Base-by-base conservation (phyloP, 2,113 vertebrate genomes). In the Fregetta grallaria region DNA sequence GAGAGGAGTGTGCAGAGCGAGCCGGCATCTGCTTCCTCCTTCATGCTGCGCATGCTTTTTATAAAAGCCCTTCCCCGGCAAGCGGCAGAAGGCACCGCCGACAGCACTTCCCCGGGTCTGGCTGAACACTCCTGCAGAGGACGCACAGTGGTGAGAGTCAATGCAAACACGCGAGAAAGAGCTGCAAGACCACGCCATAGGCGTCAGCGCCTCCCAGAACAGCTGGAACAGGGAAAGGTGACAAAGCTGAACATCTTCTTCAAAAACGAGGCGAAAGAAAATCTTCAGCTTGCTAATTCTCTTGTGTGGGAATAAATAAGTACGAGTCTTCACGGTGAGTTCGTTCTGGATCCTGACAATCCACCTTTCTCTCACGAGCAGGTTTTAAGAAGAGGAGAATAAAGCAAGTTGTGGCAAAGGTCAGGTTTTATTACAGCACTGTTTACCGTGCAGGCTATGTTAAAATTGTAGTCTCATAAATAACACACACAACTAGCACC, bases 1-100 rank as follows among this genome's bases (percentile, higher is more conserved):
- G 73, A 89, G 74, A 82, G 62, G 62, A 90, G 53, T 34, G 85
- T 47, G 61, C 58, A 45, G 80, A 93, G 86, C 3, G 2, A 94
- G 84, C 52, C 77, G 90, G 80, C 92, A 94, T 92, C 92, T 95
- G 95, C 91, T 94, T 95, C 89, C 91, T 95, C 62, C 86, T 87
- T 82, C 92, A 95, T 25, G 80, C 92, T 92, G 84, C 82, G 86
- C 74, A 21, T 27, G 83, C 76, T 92, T 95, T 91, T 67, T 73
- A 50, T 82, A 91, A 72, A 63, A 82, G 52, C 19, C 58, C 53
- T 76, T 92, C 84, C 91, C 86, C 65, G 66, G 90, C 94, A 97
- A 82, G 92, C 47, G 3, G 81, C 86, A 95, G 86, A 95, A 97
- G 74, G 59, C 70, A 62, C 21, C 0, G 0, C 36, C 13, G 1